Evolutionary conservation across 2,797 vertebrate genomes (phyloP), one percentile per base, ranked within the genome.

Genomic region (Nannoperca australis): DNA sequence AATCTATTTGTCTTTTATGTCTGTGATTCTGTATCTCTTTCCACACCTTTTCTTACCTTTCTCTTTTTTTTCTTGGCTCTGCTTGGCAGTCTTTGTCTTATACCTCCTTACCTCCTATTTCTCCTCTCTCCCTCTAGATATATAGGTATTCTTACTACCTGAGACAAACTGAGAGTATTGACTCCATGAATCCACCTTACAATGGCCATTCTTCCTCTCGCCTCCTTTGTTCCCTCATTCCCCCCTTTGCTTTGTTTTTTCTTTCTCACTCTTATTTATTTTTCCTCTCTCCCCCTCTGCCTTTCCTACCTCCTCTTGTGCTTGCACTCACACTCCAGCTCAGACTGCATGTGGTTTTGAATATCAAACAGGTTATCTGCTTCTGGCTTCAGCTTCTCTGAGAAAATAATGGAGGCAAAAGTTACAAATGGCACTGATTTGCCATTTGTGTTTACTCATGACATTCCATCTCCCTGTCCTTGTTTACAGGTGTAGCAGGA

Each of bases 311-410:
- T 73, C 65, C 71, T 67, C 59, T 45, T 50, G 27, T 76, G 70
- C 59, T 45, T 75, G 59, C 60, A 58, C 81, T 84, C 73, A 70
- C 50, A 58, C 63, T 70, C 62, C 15, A 22, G 70, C 79, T 81
- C 70, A 50, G 66, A 47, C 66, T 83, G 69, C 70, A 72, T 86
- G 86, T 87, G 83, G 84, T 69, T 70, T 45, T 9, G 87, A 90
- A 93, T 93, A 87, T 85, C 83, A 92, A 93, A 73, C 78, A 85
- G 61, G n/a, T 69, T 72, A 49, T 75, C 71, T 83, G 69, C 65
- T 55, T 24, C 64, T 62, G 32, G 86, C 59, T 69, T 62, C 68
- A 58, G 76, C 58, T 73, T 79, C 66, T 81, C 53, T 22, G 45
- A 70, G 58, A 85, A 76, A 63, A 88, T 61, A 86, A 89, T 65